Base-by-base conservation (phyloP, 2,113 vertebrate species). In the Xiphias gladius region DNA sequence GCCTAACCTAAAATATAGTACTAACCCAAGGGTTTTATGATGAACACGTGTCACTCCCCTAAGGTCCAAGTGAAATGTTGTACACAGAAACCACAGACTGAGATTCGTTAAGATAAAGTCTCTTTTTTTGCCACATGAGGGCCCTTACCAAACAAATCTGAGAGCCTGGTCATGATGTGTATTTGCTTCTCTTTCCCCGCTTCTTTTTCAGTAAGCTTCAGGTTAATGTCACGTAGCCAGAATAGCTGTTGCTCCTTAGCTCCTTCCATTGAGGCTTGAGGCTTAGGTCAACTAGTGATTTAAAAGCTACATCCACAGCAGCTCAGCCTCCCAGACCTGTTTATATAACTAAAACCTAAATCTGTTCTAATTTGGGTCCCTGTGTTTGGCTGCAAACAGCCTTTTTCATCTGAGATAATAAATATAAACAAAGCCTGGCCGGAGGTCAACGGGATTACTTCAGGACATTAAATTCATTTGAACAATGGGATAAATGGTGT, bases 361-460 rank as follows among this genome's bases (percentile, higher is more conserved):
- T 43, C 43, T 72, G 70, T 4, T 50, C 66, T 12, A 16, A 63
- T 57, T 46, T 22, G n/a, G 12, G 10, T 19, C 65, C 39, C 67
- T 41, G 19, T 5, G 17, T 48, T 48, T 50, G 55, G 32, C 64
- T 30, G 39, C 50, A 48, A 66, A 77, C 37, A 24, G 22, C 28
- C 16, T 46, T 62, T 57, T 52, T 9, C 72, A 55, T 57, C 20
- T 0, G 46, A 67, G 46, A 70, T 67, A 79, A 76, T 55, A 64
- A n/a, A 62, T 61, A 26, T 28, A 39, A 41, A 28, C 50, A 61
- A 5, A 76, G 57, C 19, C 28, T 4, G n/a, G 28, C 14, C 37
- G 59, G 39, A 80, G 75, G 77, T 73, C 58, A 46, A 35, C 5
- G 2, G 68, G 78, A 82, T 89, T 78, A 87, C 57, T 64, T 35